Evolutionary conservation across 2,797 vertebrate species (phyloP), one percentile per base, ranked within the genome.

Genomic region (Phalloptychus januarius): DNA sequence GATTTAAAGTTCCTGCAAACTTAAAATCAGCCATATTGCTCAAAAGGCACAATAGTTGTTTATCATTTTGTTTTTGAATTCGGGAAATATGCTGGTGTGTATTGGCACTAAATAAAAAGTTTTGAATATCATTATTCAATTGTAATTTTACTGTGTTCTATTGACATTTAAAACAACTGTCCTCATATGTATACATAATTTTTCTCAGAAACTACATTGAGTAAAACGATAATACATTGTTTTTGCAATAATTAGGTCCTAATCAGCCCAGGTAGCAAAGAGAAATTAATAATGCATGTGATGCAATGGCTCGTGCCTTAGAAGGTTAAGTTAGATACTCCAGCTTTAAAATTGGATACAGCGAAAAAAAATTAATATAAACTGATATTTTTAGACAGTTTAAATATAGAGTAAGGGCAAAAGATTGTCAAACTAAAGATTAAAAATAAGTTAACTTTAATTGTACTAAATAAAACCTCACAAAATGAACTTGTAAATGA

Each of bases 131-230:
- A 36, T 38, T 67, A 11, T 20, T 23, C 63, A 67, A 25, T 67
- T 67, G 18, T 23, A 2, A 40, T 8, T 36, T 67, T 67, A 25
- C 11, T 23, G 63, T 33, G 45, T 48, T 71, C 5, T 46, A 8
- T 71, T 1, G 16, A 48, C 6, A 15, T 71, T 20, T 31, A 48
- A 48, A 48, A 46, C 28, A 48, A 46, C 28, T 23, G 16, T 48
- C 45, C 28, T 31, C 45, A 12, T 50, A 33, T 72, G 46, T 72
- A 31, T 18, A 50, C 15, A 5, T 8, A 1, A 50, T 48, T 72
- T 48, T 48, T 72, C 45, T 72, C 70, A 50, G 11, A 72, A 48
- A 72, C 71, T 50, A 11, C 28, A 72, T 52, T 13, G 23, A 50
- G 31, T 52, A 38, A 69, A 69, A 69, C 15, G 4, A 69, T 69